These are phyloP conservation scores for Sus scrofa DNA, from an alignment of 2,113 vertebrate genomes.

Conservation along the genomic window T2T-Sscrofa CM000827.6:97865501-97866000, in stretches of 20 bases:
- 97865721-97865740: conserved; percentile 1
- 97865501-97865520: not conserved
- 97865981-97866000: conserved; percentile 38
- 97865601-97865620: not conserved
- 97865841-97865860: not conserved
- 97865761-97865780: not conserved
- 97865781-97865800: not conserved
- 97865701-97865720: not conserved
- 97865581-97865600: not conserved
- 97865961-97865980: conserved; percentile 8
- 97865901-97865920: not conserved
- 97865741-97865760: not conserved
- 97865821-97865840: not conserved
- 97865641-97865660: not conserved
- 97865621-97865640: conserved; percentile 13
- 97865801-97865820: not conserved
- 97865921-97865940: not conserved
- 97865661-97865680: not conserved
- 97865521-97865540: not conserved
- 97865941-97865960: conserved; percentile 3
- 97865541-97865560: not conserved
- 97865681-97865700: not conserved
- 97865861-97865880: not conserved
- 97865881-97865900: not conserved
- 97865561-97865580: not conserved